phyloP scores from a whole-genome alignment of 2,113 vertebrate genomes.

The Ellobius talpinus region DNA sequence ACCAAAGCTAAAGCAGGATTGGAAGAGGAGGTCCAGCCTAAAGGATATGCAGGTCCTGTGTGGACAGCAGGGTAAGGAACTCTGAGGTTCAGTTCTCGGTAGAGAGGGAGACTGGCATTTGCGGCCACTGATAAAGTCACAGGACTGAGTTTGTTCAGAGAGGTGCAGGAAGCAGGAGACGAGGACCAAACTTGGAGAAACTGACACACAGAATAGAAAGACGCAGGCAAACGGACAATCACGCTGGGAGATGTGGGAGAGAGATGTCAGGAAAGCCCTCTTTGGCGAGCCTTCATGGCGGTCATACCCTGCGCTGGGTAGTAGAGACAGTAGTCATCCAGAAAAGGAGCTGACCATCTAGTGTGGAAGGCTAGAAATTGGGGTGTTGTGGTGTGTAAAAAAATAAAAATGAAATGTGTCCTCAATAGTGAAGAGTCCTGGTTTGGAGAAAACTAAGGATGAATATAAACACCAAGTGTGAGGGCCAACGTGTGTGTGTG shows the following conservation, averaged over 20 bases:
- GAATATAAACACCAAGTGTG: not conserved
- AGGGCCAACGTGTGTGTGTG: not conserved
- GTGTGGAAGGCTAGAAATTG: not conserved
- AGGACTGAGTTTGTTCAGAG: not conserved
- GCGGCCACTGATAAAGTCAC: not conserved
- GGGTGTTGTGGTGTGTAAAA: not conserved
- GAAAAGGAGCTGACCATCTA: not conserved
- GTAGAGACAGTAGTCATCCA: no score
- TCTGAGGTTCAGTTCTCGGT: fast-evolving
- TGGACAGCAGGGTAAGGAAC: no score
- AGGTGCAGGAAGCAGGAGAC: not conserved
- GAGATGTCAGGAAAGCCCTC: not conserved
- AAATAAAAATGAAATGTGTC: fast-evolving
- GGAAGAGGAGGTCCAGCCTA: not conserved
- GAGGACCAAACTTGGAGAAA: not conserved
- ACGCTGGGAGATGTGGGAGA: not conserved
- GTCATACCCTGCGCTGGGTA: not conserved
- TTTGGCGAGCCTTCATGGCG: not conserved
- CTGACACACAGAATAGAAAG: not conserved
- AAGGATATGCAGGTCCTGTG: no score
- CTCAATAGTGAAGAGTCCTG: not conserved
- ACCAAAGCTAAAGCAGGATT: not conserved
- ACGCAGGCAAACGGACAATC: not conserved
- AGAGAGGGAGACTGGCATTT: not conserved
- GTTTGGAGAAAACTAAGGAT: not conserved